Base-by-base conservation (phyloP, 2,113 vertebrate species). In the Motacilla tschutschensis region DNA sequence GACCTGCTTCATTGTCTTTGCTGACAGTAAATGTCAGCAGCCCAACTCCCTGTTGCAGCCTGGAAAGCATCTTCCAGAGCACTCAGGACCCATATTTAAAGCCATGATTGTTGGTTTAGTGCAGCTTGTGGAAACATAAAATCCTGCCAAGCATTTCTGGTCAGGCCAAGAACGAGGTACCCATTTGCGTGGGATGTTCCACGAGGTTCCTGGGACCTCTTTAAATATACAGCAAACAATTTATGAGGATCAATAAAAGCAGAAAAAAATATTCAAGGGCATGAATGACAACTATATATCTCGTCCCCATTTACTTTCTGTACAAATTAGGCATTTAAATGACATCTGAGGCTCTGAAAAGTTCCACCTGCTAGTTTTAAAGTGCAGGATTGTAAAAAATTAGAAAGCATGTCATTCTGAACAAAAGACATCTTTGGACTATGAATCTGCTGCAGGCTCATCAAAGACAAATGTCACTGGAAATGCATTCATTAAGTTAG, bases 351-450 rank as follows among this genome's bases (percentile, higher is more conserved):
- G 44, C 36, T 90, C 82, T 79, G 64, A 94, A 93, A 85, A 90
- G 5, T 50, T 84, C 75, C 60, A 88, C 71, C 57, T 87, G 60
- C 64, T 94, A 92, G 91, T 94, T 91, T 95, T 90, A 86, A 91
- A 87, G 55, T 0, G 6, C 41, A 28, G n/a, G 48, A 77, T 82
- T 44, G 20, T 55, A 76, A 91, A 79, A 79, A 91, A 92, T 86
- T 77, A 89, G 48, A 77, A 88, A 85, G 79, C 44, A 50, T 80
- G 72, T 94, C 76, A 89, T 86, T 90, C 67, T 84, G 81, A 93
- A 93, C 78, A 93, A 93, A 95, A 92, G 93, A n/a, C 33, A 73
- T 82, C 75, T 90, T 65, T 82, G 81, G 83, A 88, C 47, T 84
- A 58, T 25, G 85, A 90, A 86, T 70, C 70, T 92, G 57, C 75